Base-by-base conservation (phyloP, 2,113 vertebrate species). In the Cyrtonyx montezumae region DNA sequence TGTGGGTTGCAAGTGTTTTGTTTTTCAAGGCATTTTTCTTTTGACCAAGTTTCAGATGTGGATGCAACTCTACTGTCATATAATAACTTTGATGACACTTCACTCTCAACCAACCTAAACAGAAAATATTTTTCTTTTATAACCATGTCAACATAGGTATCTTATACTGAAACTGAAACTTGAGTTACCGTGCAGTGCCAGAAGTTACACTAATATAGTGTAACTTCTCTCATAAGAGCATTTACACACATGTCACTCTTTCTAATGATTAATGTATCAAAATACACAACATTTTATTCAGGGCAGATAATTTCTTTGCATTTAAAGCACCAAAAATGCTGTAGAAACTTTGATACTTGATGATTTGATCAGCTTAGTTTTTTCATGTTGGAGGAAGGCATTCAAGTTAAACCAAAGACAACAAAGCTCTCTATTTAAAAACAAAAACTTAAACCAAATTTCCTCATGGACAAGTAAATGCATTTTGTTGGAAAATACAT, bases 11-110 rank as follows among this genome's bases (percentile, higher is more conserved):
- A 95, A 78, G 16, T 58, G 5, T 63, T 87, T 73, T 32, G 45
- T 78, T 88, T 92, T 85, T 61, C 76, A 85, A 91, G 48, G 19
- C 40, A 69, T 92, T 94, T 79, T 5, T 82, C 23, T 90, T 88
- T 77, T 61, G 91, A 55, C 13, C 7, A 63, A 61, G 23, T 53
- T 65, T 90, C 32, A 80, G 70, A 48, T 53, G 30, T 20, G 73
- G 12, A 69, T 69, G 23, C 9, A 69, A 4, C 71, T 58, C 8
- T 10, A 22, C 48, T 84, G 23, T 75, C 28, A 11, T 45, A 22
- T 36, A 46, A 65, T 43, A 9, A 36, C 53, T 93, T 79, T 84
- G 14, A 58, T 73, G 83, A 28, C 23, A 51, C 12, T 59, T 81
- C 0, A 34, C 84, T 94, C 93, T 79, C 48, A 76, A 73, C 9